phyloP scores from a whole-genome alignment of 2,797 vertebrate genomes.

The Phataginus tricuspis region DNA sequence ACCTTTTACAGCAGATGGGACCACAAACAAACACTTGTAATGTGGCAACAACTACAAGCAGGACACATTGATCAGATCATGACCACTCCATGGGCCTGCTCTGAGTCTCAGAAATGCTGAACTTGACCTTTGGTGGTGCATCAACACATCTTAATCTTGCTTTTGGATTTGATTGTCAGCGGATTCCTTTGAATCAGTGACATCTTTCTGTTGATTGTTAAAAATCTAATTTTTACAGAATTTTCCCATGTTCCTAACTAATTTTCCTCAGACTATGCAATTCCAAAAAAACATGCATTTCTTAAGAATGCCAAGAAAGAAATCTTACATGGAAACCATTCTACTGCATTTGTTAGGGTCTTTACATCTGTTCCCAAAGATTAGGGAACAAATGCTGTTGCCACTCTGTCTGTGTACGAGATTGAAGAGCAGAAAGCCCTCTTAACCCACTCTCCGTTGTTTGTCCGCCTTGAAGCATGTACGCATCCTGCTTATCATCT shows the following conservation, averaged over 20 bases:
- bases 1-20: neutral
- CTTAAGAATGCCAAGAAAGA: neutral
- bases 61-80: neutral
- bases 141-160: too few relatives aligned
- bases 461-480: neutral
- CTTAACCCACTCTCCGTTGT: neutral
- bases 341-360: neutral
- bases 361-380: neutral
- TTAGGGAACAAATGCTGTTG: neutral
- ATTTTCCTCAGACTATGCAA: neutral
- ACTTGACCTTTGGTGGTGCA: too few relatives aligned
- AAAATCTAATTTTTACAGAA: neutral
- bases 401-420: neutral
- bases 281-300: neutral
- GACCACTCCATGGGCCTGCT: neutral
- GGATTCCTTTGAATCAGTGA: neutral
- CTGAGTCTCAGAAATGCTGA: neutral
- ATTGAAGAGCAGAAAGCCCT: neutral
- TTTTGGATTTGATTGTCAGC: neutral
- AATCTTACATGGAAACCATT: neutral
- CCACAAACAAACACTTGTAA: neutral
- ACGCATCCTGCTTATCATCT: neutral
- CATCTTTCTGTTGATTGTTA: neutral
- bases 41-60: neutral
- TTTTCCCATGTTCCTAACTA: neutral